phyloP scores from a whole-genome alignment of 2,113 vertebrate genomes.

The Tricholaema leucomelas region DNA sequence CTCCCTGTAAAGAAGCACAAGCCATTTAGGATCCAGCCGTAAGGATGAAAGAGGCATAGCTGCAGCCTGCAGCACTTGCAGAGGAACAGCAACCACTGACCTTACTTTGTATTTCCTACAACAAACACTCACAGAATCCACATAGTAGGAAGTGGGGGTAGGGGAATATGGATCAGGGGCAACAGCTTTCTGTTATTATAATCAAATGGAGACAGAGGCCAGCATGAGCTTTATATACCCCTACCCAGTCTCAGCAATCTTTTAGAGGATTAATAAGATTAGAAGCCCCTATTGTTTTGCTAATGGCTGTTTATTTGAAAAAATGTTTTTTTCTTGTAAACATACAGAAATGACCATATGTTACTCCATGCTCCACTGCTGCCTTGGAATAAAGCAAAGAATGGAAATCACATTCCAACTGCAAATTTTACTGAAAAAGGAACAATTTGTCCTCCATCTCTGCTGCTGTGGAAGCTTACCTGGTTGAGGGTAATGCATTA shows the following conservation, averaged over 20 bases:
- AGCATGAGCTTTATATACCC: constrained; percentile 3
- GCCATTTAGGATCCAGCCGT: not conserved
- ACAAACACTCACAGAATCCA: not conserved
- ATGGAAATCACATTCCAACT: not conserved
- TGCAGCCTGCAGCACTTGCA: not conserved
- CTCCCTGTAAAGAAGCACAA: not conserved
- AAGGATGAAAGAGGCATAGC: not conserved
- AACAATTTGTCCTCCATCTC: not conserved
- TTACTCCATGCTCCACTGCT: not conserved
- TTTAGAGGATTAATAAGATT: constrained; percentile 72
- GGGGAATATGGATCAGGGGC: not conserved
- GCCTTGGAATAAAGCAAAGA: not conserved
- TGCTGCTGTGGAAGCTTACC: not conserved
- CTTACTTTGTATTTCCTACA: not conserved
- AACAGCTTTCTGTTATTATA: constrained; percentile 24
- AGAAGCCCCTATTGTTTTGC: constrained; percentile 54
- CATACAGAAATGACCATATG: constrained; percentile 56
- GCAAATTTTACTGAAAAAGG: not conserved
- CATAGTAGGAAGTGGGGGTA: not conserved
- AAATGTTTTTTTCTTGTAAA: constrained; percentile 48
- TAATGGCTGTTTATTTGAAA: constrained; percentile 63
- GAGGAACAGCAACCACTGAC: not conserved
- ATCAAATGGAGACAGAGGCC: not conserved
- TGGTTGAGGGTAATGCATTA: not conserved
- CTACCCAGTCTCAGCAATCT: constrained; percentile 25